phyloP scores from a whole-genome alignment of 2,888 invertebrate species.

The Drosophila mercatorum region DNA sequence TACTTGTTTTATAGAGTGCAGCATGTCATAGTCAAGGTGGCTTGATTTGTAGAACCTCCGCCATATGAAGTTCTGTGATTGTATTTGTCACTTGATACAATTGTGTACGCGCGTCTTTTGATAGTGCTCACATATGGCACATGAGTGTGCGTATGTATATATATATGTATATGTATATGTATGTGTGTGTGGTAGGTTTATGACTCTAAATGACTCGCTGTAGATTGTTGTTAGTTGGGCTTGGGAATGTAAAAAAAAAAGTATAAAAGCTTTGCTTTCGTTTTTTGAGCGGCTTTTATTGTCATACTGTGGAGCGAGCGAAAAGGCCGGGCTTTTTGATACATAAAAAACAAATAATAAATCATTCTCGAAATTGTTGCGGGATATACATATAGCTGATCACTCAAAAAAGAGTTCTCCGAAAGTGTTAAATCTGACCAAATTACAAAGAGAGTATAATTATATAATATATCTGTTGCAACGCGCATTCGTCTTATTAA shows the following conservation, averaged over 20 bases:
- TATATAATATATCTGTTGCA: too few relatives aligned
- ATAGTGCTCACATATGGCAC: slow-evolving; percentile 14
- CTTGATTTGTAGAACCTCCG: slow-evolving; percentile 21
- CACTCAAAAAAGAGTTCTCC: neutral
- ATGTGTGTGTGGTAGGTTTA: slow-evolving; percentile 3
- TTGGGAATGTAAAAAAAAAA: slow-evolving; percentile 15
- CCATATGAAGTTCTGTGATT: slow-evolving; percentile 29
- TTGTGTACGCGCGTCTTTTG: slow-evolving; percentile 23
- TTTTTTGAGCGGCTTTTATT: neutral
- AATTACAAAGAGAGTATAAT: too few relatives aligned
- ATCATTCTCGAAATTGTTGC: neutral
- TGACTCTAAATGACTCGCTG: slow-evolving; percentile 9
- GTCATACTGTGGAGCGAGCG: neutral
- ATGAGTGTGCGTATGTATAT: neutral
- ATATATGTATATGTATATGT: neutral
- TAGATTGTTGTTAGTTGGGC: slow-evolving; percentile 25
- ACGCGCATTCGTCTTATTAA: too few relatives aligned
- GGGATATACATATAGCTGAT: neutral
- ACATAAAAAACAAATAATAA: neutral
- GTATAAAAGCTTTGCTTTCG: slow-evolving; percentile 3
- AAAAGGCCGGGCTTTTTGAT: neutral
- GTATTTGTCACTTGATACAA: slow-evolving; percentile 8
- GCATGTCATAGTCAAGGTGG: slow-evolving; percentile 21
- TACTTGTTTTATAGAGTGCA: slow-evolving; percentile 19
- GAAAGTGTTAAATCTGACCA: neutral